Evolutionary conservation across 2,113 vertebrate species (phyloP).

Genomic region (Silurus glanis): DNA sequence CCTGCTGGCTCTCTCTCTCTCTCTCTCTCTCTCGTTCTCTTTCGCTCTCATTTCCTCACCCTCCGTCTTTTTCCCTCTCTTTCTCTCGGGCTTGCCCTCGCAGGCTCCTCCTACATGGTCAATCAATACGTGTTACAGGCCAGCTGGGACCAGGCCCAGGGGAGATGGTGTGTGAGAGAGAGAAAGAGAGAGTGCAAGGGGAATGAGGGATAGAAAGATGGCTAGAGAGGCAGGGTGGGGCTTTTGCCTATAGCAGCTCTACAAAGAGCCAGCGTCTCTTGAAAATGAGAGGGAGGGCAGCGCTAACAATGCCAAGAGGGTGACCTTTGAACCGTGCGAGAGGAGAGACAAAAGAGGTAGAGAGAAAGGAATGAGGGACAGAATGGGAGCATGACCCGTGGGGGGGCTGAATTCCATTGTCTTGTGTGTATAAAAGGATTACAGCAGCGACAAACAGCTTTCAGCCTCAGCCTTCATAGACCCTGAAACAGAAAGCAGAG

Average conservation of each 20-base stretch:
- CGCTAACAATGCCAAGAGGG: constrained; percentile 32
- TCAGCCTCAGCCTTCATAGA: constrained; percentile 42
- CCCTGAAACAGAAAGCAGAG: not conserved
- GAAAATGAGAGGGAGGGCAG: constrained; percentile 24
- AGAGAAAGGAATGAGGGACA: constrained; percentile 36
- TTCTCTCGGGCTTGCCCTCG: constrained; percentile 29
- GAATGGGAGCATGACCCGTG: constrained; percentile 29
- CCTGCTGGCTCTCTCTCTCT: constrained; percentile 23
- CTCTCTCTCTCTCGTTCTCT: constrained; percentile 5
- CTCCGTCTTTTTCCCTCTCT: constrained; percentile 16
- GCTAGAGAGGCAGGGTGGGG: not conserved
- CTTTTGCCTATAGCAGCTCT: constrained; percentile 2
- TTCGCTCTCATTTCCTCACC: constrained; percentile 2
- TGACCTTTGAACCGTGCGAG: constrained; percentile 50
- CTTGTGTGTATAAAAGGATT: constrained; percentile 41
- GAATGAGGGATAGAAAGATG: constrained; percentile 16
- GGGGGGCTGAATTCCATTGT: constrained; percentile 47
- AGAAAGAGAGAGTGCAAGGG: constrained; percentile 19
- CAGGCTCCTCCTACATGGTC: constrained; percentile 56
- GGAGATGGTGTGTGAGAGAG: constrained; percentile 46
- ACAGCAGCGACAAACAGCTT: constrained; percentile 48
- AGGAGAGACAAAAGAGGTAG: constrained; percentile 37
- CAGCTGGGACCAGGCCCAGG: constrained; percentile 67
- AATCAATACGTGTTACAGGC: constrained; percentile 71
- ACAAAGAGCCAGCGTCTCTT: constrained; percentile 5